These are phyloP conservation scores for Chromis chromis DNA, from an alignment of 2,797 vertebrate genomes.

Conservation along the genomic window DNA sequence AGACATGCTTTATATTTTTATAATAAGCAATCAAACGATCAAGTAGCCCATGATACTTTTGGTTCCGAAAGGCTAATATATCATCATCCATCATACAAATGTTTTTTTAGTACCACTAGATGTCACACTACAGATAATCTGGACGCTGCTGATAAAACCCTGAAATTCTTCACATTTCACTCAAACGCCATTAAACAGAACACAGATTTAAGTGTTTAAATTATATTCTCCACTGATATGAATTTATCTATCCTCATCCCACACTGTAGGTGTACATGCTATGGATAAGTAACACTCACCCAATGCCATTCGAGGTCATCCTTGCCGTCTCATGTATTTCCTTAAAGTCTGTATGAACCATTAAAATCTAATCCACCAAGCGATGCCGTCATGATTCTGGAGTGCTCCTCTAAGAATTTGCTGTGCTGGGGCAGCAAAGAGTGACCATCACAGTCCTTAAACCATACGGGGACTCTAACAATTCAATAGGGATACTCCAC, in stretches of 20 bases:
- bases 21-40: not conserved
- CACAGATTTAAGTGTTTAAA: not conserved
- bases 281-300: not conserved
- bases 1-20: not conserved
- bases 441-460: not conserved
- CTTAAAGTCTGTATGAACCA: constrained; percentile 9
- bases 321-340: not conserved
- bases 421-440: not conserved
- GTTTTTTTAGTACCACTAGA: not conserved
- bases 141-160: not conserved
- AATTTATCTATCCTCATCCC: not conserved
- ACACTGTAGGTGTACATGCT: not conserved
- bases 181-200: not conserved
- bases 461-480: not conserved
- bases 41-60: not conserved
- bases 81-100: not conserved
- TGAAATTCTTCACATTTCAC: not conserved
- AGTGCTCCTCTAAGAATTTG: not conserved
- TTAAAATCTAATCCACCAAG: not conserved
- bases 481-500: not conserved
- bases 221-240: not conserved
- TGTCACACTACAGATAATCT: not conserved
- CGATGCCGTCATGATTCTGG: not conserved
- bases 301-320: not conserved
- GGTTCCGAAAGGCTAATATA: not conserved